Evolutionary conservation across 2,888 invertebrate genomes (phyloP), one percentile per base, ranked within the genome.

Genomic region (Eristalis arbustorum): DNA sequence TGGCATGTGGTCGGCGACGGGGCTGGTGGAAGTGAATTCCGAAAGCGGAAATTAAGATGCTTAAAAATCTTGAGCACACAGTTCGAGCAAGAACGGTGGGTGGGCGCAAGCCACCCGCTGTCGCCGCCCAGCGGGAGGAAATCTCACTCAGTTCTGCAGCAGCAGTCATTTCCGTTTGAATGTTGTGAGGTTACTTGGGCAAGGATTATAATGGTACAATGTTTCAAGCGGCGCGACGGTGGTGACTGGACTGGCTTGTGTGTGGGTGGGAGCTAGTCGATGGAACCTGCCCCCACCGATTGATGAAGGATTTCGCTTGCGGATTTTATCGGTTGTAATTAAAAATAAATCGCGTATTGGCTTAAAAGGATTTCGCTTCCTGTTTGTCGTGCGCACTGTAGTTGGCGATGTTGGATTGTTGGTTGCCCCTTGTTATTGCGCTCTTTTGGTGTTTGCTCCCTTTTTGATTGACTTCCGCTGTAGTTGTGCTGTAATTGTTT

Each of bases 31-130:
- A 61, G 66, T 77, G 77, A 76, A 85, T 81, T 76, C 49, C 84
- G 64, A 77, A 74, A 83, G 75, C 82, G 87, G 87, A 87, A 87
- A 87, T 87, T 87, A 87, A 83, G 87, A 87, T 87, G 74, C 87
- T 87, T 82, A 79, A 71, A 78, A 83, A 83, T 49, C 85, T 82
- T 78, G 67, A 80, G 72, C 14, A 23, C 67, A 57, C 64, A 68
- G 49, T 76, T 25, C 59, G 59, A 49, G 67, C 66, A 57, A 34
- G 57, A 66, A 25, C 25, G 57, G 57, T 13, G 57, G 49, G 56
- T 42, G 13, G 13, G 37, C 13, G 37, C 37, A 13, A 11, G 18
- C 49, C 49, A 49, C 18, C 14, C 42, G 14, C 18, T 14, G 42
- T 1, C 18, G 42, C 13, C 13, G 3, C 37, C 13, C 37, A 37